Conservation (phyloP, 2,113 vertebrate species). For the Pseudorasbora parva region DNA sequence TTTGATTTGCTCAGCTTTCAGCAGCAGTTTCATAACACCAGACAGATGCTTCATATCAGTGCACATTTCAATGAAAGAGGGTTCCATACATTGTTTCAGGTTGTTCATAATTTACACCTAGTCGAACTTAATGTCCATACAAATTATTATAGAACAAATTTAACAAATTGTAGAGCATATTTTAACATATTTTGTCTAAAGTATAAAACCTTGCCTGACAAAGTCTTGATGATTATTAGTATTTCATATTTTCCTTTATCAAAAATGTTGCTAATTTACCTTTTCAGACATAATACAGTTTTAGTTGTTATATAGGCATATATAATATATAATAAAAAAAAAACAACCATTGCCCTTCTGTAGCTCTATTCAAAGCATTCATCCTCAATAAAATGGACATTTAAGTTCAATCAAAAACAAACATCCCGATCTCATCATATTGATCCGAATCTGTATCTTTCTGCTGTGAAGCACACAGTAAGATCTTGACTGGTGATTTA, state of each 20-base stretch:
- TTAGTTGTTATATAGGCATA: background rate
- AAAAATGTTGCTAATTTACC: background rate
- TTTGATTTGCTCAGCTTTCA: background rate
- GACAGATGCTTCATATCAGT: background rate
- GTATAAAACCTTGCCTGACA: background rate
- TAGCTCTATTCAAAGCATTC: background rate
- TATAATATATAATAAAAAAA: too few species aligned
- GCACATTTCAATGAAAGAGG: background rate
- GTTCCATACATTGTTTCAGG: background rate
- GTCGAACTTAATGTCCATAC: background rate
- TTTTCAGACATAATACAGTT: background rate
- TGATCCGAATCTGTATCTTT: background rate
- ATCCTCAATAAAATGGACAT: background rate
- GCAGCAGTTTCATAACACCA: slow-evolving; percentile 3
- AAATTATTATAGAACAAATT: background rate
- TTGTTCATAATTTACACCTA: background rate
- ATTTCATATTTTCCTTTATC: background rate
- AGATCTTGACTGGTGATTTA: too few species aligned
- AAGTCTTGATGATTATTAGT: background rate
- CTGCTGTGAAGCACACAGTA: background rate
- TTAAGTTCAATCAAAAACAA: background rate
- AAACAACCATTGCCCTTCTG: too few species aligned
- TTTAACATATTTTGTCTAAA: background rate
- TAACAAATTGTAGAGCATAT: background rate
- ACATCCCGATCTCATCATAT: background rate